Conservation (phyloP, 2,797 vertebrate genomes). For the Oceanodroma leucorhoa region DNA sequence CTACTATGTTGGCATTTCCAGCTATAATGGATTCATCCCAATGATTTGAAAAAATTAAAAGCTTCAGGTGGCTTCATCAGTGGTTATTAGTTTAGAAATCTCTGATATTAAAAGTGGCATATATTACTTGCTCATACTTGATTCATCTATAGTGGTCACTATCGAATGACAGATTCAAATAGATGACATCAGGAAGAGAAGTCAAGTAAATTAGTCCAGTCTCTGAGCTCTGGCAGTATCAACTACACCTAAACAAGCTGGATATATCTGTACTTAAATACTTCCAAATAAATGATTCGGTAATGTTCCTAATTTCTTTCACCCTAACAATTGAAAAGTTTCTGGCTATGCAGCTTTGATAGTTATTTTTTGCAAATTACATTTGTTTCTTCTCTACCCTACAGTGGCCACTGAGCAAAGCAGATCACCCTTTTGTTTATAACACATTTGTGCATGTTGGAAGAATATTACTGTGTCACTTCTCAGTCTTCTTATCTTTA, state of each 20-base stretch:
- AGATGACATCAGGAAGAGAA: neutral
- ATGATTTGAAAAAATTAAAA: neutral
- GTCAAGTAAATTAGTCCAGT: neutral
- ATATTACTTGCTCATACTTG: neutral
- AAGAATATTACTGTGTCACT: neutral
- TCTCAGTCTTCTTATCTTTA: neutral
- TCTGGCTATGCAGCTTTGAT: neutral
- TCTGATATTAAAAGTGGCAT: neutral
- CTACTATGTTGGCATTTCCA: neutral
- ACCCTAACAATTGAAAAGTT: neutral
- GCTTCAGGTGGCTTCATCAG: neutral
- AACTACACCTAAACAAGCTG: neutral
- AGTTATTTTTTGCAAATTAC: neutral
- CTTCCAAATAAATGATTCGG: neutral
- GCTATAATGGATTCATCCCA: neutral
- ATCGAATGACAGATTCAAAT: neutral
- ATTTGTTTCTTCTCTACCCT: neutral
- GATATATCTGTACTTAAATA: neutral
- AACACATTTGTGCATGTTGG: neutral
- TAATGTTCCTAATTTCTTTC: neutral
- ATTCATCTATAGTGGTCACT: neutral
- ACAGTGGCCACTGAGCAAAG: neutral
- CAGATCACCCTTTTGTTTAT: neutral
- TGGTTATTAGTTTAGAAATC: neutral
- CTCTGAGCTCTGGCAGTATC: neutral